Percentiles rank a stretch among this genome's conserved stretches.
Conservation (phyloP, 2,797 vertebrate genomes). For the Numenius phaeopus region DNA sequence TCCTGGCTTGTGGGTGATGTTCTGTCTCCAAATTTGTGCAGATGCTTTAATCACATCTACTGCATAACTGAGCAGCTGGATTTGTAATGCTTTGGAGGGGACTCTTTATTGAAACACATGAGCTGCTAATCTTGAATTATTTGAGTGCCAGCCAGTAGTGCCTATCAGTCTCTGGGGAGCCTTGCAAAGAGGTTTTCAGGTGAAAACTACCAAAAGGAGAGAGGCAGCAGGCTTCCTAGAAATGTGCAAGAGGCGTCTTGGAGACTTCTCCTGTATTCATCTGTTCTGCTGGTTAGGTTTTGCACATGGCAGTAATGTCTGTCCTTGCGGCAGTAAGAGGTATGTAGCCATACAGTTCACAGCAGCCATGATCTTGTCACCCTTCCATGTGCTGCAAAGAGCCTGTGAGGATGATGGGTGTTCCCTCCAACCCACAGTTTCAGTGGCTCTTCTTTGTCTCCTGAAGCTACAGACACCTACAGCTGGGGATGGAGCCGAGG, state of each 20-base stretch:
- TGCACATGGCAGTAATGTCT: neutral
- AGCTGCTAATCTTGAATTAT: neutral
- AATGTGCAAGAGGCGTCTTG: neutral
- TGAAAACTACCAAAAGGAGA: neutral
- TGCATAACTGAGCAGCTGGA: neutral
- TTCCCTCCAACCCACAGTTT: neutral
- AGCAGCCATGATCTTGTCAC: neutral
- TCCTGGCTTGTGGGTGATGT: neutral
- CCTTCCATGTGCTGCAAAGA: neutral
- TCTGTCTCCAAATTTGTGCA: neutral
- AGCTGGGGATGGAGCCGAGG: neutral
- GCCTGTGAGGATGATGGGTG: neutral
- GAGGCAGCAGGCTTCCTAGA: neutral
- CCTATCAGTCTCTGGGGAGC: neutral
- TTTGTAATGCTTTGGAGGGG: neutral
- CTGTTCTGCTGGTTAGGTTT: neutral
- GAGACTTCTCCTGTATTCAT: neutral
- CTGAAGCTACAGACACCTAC: neutral
- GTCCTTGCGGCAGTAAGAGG: neutral
- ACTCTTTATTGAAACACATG: neutral
- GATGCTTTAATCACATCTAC: neutral
- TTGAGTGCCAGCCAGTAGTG: neutral
- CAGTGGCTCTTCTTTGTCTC: neutral
- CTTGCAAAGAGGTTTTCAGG: neutral
- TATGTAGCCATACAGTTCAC: accelerated